Evolutionary conservation across 2,797 vertebrate species (phyloP), one percentile per base, ranked within the genome.

Genomic region (Sitta carolinensis): DNA sequence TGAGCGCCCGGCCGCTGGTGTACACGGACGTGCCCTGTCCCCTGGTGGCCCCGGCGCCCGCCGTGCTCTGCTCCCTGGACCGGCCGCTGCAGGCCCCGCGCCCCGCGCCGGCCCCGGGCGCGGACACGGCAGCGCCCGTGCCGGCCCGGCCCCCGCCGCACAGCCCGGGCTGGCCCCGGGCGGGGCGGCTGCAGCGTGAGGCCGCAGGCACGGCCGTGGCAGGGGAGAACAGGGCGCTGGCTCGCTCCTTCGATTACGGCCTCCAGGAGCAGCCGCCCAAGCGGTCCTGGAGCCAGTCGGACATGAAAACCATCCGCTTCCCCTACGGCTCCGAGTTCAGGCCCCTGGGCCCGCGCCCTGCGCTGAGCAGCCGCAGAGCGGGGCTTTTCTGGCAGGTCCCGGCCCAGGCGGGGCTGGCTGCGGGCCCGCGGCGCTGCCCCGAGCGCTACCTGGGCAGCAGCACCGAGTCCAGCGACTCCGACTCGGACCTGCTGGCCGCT

Each of bases 391-490:
- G 93, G 54, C 95, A 76, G 5, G 1, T 89, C 51, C 85, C 97
- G 17, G 21, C 97, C 96, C 72, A 98, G 94, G 97, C 98, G 95
- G 88, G 97, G 19, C 93, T 94, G 29, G 95, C 97, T 6, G 96
- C 95, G 1, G 86, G 95, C 29, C 98, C 94, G 1, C 97, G 98
- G 9, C 97, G 94, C 55, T 76, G 95, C 2, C 81, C 97, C 4
- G 98, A 98, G 34, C 96, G 95, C 51, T 97, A 97, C 17, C 87
- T 96, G 64, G 94, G 97, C 79, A 96, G 97, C 84, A 98, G 98
- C 13, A 98, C 98, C 0, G 98, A 98, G 96, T 99, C 98, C 95
- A 99, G 99, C 3, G 99, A 99, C 94, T 99, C 99, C 0, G 99
- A 99, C 93, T 98, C 98, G 0, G 99, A 99, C 73, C 98, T 98